Conservation (phyloP, 1,140 invertebrate genomes). For the Eurosta solidaginis region DNA sequence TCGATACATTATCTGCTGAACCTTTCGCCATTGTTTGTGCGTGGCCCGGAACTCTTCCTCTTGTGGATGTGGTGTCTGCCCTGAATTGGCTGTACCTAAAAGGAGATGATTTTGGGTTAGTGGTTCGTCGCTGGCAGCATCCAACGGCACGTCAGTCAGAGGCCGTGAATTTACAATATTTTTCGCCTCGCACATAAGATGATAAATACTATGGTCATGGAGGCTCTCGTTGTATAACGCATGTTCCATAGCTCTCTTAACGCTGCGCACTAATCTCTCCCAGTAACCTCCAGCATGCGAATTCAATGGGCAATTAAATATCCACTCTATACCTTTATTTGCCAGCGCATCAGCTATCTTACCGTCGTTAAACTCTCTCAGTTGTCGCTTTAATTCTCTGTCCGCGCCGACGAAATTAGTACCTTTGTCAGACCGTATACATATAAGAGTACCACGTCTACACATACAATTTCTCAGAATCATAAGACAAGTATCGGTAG, state of each 20-base stretch:
- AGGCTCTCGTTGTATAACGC: slow-evolving; percentile 36
- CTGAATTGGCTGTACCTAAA: slow-evolving; percentile 21
- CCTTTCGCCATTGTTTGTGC: slow-evolving; percentile 32
- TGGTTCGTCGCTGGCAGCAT: slow-evolving; percentile 40
- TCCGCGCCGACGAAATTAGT: slow-evolving; percentile 34
- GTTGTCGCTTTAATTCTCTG: not conserved
- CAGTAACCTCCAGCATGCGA: slow-evolving; percentile 39
- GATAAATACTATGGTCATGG: slow-evolving; percentile 38
- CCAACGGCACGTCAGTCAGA: slow-evolving; percentile 41
- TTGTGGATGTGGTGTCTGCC: slow-evolving; percentile 1
- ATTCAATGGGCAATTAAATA: not conserved
- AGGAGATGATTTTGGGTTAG: slow-evolving; percentile 36
- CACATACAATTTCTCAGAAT: too few relatives aligned
- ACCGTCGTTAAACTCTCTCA: too few relatives aligned
- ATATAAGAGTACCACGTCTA: too few relatives aligned
- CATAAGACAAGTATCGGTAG: too few relatives aligned
- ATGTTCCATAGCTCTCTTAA: slow-evolving; percentile 38
- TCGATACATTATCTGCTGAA: not conserved
- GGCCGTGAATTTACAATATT: slow-evolving; percentile 42
- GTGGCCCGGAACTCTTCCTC: not conserved
- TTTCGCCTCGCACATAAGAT: slow-evolving; percentile 41
- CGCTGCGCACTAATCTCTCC: slow-evolving; percentile 41
- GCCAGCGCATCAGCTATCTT: not conserved
- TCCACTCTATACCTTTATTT: slow-evolving; percentile 28
- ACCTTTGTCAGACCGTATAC: slow-evolving; percentile 30